Percentiles rank a stretch among this genome's conserved stretches.
phyloP scores from a whole-genome alignment of 2,113 vertebrate genomes.

The Gymnogyps californianus region DNA sequence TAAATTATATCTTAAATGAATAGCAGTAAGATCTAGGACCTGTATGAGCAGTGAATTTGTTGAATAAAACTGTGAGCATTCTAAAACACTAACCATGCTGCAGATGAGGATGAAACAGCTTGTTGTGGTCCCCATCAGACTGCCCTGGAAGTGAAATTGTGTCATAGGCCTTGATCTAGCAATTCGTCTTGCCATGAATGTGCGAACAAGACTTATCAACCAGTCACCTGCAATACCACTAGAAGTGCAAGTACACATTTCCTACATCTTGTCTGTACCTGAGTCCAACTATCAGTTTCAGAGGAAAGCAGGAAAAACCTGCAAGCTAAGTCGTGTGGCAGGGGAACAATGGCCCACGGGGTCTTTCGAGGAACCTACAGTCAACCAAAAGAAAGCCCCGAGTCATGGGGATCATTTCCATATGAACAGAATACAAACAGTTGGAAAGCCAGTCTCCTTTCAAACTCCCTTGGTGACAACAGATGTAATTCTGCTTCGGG shows the following conservation, averaged over 20 bases:
- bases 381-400: background rate
- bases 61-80: background rate
- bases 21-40: background rate
- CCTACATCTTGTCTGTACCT: background rate
- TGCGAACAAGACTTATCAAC: background rate
- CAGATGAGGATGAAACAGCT: background rate
- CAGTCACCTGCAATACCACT: background rate
- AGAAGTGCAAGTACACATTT: background rate
- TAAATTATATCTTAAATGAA: background rate
- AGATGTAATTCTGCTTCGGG: no score
- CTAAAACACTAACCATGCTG: background rate
- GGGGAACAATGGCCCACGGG: background rate
- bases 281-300: background rate
- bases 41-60: background rate
- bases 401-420: background rate
- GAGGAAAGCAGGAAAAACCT: background rate
- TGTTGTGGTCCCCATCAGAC: background rate
- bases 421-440: background rate
- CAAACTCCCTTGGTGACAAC: no score
- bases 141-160: no score
- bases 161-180: no score
- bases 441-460: no score
- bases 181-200: background rate
- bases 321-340: background rate
- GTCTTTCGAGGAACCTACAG: background rate